phyloP scores from a whole-genome alignment of 1,140 invertebrate genomes.

The Scaptomyza montana region DNA sequence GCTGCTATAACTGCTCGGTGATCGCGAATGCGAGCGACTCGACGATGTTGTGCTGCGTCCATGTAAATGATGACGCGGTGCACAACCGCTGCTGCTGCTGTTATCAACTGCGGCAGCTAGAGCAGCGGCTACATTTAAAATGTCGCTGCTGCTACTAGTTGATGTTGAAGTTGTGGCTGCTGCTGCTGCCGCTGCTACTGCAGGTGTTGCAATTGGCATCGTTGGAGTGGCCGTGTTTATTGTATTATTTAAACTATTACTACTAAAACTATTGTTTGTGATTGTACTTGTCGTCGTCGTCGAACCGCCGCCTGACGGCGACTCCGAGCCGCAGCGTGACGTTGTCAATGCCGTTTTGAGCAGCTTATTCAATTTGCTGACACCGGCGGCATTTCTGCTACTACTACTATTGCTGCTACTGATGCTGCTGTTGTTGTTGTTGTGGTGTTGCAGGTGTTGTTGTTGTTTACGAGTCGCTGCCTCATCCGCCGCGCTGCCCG shows the following conservation, averaged over 20 bases:
- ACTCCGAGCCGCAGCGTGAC: conserved; percentile 71
- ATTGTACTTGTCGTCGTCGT: conserved; percentile 83
- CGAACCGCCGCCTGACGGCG: conserved; percentile 39
- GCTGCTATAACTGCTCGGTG: conserved; percentile 83
- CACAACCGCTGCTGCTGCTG: conserved; percentile 13
- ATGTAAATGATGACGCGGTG: conserved; percentile 66
- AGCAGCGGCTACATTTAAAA: conserved; percentile 83
- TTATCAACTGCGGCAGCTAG: conserved; percentile 83
- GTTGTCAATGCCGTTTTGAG: conserved; percentile 73
- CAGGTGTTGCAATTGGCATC: conserved; percentile 66
- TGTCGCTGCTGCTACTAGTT: conserved; percentile 54
- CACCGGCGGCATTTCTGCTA: conserved; percentile 52
- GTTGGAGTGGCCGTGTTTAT: conserved; percentile 76
- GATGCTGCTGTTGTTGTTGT: conserved; percentile 69
- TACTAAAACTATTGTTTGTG: conserved; percentile 84
- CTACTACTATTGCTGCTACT: conserved; percentile 68
- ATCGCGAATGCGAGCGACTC: conserved; percentile 85
- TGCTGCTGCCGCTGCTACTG: conserved; percentile 37
- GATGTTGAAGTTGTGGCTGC: conserved; percentile 23
- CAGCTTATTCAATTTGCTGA: conserved; percentile 84
- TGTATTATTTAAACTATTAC: conserved; percentile 83
- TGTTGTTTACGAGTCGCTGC: conserved; percentile 83
- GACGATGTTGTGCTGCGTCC: conserved; percentile 84
- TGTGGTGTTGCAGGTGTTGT: conserved; percentile 77
- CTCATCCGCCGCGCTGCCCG: conserved; percentile 84